Conservation (phyloP, 2,797 vertebrate genomes). For the Rhodeus uyekii region DNA sequence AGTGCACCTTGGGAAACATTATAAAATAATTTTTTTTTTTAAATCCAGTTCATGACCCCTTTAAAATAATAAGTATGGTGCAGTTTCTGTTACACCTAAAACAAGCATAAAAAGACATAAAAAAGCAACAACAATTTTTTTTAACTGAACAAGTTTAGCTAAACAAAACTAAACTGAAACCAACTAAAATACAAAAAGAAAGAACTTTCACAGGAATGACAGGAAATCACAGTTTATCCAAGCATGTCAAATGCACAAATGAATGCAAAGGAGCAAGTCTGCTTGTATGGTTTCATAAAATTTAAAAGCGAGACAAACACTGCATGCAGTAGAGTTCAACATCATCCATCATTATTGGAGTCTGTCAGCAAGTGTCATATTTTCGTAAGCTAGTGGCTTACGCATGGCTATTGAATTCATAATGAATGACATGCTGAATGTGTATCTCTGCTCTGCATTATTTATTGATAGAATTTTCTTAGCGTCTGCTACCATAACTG, state of each 20-base stretch:
- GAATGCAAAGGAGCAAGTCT: background rate
- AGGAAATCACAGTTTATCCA: too few species aligned
- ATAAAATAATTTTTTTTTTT: too few species aligned
- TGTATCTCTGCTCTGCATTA: constrained; percentile 53
- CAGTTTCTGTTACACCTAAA: background rate
- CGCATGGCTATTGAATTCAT: constrained; percentile 56
- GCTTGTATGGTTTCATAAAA: background rate
- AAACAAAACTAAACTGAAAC: too few species aligned
- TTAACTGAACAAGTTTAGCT: too few species aligned
- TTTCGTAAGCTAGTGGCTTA: constrained; percentile 46
- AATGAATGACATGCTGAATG: constrained; percentile 56
- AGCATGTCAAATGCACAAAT: background rate
- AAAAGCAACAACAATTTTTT: too few species aligned
- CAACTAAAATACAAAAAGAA: background rate
- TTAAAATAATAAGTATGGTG: background rate
- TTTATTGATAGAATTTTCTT: constrained; percentile 55
- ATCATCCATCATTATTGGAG: constrained; percentile 50
- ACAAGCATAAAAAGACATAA: too few species aligned
- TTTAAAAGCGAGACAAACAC: constrained; percentile 10
- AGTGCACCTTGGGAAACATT: too few species aligned
- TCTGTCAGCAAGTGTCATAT: constrained; percentile 58
- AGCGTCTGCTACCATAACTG: constrained; percentile 50
- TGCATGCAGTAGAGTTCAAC: constrained; percentile 12
- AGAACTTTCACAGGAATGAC: too few species aligned
- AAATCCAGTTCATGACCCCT: too few species aligned